phyloP scores from a whole-genome alignment of 35 echinoderm and acorn worm species.

The Chiridota heheva region DNA sequence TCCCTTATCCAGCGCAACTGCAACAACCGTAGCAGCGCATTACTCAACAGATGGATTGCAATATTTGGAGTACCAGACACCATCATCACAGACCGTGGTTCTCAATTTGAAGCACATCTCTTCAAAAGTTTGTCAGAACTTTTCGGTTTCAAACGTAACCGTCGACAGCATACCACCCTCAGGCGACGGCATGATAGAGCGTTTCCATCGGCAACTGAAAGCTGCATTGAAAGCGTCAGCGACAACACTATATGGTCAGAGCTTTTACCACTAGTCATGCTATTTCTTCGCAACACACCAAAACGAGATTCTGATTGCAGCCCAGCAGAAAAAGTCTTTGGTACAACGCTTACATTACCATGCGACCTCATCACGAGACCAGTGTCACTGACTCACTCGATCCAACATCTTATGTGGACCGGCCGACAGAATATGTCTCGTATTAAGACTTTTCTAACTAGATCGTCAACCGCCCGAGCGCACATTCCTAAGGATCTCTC shows the following conservation, averaged over 20 bases:
- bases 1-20: neutral
- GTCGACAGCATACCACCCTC: neutral
- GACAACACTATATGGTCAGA: neutral
- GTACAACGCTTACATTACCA: slow-evolving; percentile 37
- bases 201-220: too few relatives aligned
- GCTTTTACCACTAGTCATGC: too few relatives aligned
- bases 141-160: neutral
- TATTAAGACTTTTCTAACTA: neutral
- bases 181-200: neutral
- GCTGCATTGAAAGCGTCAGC: neutral
- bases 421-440: neutral
- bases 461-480: neutral
- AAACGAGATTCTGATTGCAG: slow-evolving; percentile 13
- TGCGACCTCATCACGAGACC: slow-evolving; percentile 7
- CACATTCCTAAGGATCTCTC: neutral
- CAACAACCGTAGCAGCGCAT: neutral
- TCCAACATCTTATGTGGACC: slow-evolving; percentile 21
- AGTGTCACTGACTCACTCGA: neutral
- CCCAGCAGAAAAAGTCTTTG: slow-evolving; percentile 38
- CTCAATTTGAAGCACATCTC: neutral
- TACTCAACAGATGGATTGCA: slow-evolving; percentile 12
- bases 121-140: slow-evolving; percentile 27
- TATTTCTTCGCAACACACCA: too few relatives aligned
- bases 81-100: slow-evolving; percentile 14
- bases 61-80: slow-evolving; percentile 21